phyloP scores from a whole-genome alignment of 2,797 vertebrate species.

The Tangara arthus region DNA sequence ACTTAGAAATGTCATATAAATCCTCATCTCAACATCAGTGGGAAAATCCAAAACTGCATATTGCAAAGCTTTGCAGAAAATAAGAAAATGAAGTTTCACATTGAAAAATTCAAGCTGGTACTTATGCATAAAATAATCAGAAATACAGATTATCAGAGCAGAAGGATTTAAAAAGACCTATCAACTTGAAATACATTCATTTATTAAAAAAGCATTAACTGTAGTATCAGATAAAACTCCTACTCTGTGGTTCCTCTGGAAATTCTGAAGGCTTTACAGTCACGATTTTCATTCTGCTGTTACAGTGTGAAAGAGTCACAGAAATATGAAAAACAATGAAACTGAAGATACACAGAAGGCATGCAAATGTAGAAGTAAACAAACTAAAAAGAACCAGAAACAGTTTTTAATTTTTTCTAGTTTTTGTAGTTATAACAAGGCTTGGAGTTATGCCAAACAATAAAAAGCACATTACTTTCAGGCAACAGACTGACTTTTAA shows the following conservation, averaged over 20 bases:
- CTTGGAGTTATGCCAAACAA: neutral
- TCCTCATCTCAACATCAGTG: neutral
- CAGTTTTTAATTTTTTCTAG: neutral
- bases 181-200: neutral
- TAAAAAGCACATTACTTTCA: constrained; percentile 1
- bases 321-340: neutral
- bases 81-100: neutral
- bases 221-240: neutral
- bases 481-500: neutral
- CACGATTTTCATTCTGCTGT: neutral
- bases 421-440: neutral
- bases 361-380: constrained; percentile 14
- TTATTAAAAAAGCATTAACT: neutral
- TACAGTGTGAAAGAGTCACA: neutral
- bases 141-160: constrained; percentile 5
- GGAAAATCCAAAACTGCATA: neutral
- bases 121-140: constrained; percentile 11
- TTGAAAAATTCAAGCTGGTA: constrained; percentile 27
- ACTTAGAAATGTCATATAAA: constrained; percentile 31
- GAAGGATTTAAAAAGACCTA: constrained; percentile 9
- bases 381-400: neutral
- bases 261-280: neutral
- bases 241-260: neutral
- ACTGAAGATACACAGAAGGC: neutral
- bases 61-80: constrained; percentile 15